These are phyloP conservation scores for Phaethornis superciliosus DNA, from an alignment of 2,113 vertebrate species.

Conservation along the genomic window DNA sequence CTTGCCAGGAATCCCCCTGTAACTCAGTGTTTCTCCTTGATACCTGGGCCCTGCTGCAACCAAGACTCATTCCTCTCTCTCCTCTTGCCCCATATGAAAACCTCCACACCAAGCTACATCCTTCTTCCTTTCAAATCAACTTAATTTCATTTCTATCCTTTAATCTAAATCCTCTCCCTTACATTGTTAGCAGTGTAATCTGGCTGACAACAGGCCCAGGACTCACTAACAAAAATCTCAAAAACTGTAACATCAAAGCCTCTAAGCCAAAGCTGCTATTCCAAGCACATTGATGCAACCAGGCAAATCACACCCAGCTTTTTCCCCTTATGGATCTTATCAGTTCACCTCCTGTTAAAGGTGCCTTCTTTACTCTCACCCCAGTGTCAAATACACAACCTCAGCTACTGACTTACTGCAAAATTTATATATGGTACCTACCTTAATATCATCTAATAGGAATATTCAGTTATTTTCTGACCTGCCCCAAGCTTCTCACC, in stretches of 20 bases:
- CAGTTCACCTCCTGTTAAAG: background rate
- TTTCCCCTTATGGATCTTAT: background rate
- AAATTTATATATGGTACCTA: background rate
- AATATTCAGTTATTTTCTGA: background rate
- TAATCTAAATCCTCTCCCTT: background rate
- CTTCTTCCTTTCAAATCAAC: background rate
- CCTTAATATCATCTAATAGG: background rate
- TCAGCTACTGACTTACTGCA: background rate
- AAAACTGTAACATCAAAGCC: background rate
- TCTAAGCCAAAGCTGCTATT: background rate
- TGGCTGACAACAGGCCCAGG: background rate
- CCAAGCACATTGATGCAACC: background rate
- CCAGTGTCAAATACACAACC: background rate
- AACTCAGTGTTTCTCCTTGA: background rate
- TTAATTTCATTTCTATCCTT: background rate
- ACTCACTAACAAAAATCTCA: background rate
- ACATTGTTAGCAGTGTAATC: background rate
- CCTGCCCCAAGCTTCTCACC: background rate
- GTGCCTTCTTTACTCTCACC: background rate
- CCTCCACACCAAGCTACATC: background rate
- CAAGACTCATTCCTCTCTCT: background rate
- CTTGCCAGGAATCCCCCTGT: background rate
- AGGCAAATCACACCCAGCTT: background rate
- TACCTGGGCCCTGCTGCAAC: background rate
- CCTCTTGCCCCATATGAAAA: rapidly evolving